Conservation (phyloP, 2,113 vertebrate genomes). For the Indicator indicator region DNA sequence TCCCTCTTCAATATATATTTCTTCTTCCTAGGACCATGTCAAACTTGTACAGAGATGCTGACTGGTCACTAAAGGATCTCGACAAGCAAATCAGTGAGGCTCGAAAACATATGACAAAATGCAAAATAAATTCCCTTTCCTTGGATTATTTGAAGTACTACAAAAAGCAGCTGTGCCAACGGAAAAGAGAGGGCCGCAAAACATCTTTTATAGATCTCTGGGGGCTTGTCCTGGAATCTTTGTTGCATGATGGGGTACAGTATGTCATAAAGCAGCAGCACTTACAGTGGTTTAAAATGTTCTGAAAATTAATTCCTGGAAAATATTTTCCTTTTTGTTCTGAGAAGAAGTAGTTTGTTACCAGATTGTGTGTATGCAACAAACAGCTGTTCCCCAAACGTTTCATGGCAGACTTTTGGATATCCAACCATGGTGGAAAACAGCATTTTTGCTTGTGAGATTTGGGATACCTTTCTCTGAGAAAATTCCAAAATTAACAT, state of each 20-base stretch:
- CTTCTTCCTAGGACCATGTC: constrained; percentile 74
- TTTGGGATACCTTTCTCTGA: not conserved
- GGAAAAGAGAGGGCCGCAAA: constrained; percentile 69
- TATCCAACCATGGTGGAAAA: not conserved
- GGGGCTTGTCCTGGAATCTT: constrained; percentile 78
- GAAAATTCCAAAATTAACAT: not conserved
- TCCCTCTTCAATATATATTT: not conserved
- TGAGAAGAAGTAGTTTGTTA: not conserved
- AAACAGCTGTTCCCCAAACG: not conserved
- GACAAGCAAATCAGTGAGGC: constrained; percentile 54
- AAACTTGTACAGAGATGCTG: constrained; percentile 74
- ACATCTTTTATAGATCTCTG: constrained; percentile 79
- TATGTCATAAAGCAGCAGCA: not conserved
- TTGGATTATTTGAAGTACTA: constrained; percentile 73
- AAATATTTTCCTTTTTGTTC: not conserved
- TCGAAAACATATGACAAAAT: constrained; percentile 69
- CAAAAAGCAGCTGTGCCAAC: constrained; percentile 63
- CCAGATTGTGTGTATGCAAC: accelerated
- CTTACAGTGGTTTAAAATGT: not conserved
- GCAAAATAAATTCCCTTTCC: constrained; percentile 59
- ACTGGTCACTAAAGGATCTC: constrained; percentile 81
- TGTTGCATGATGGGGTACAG: constrained; percentile 78
- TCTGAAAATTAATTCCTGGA: not conserved
- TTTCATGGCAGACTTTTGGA: not conserved
- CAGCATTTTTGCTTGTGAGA: not conserved